Evolutionary conservation across 2,888 invertebrate species (phyloP).

Genomic region (Archips xylosteana): DNA sequence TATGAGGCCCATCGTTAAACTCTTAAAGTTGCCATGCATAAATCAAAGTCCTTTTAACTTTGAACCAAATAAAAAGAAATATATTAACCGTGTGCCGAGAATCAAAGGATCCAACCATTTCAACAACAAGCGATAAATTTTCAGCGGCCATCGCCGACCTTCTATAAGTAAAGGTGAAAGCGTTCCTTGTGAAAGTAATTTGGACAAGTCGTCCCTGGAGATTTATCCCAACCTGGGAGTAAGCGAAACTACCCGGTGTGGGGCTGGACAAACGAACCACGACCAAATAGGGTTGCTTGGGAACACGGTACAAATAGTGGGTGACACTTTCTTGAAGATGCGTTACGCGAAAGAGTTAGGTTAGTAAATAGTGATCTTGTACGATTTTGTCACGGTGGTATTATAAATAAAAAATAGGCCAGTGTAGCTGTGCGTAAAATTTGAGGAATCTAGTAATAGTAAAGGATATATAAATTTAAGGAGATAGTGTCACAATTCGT

Average conservation of each 20-base stretch:
- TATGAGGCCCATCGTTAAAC: too few relatives aligned
- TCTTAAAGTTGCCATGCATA: too few relatives aligned
- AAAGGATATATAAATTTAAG: too few relatives aligned
- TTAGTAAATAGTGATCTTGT: neutral
- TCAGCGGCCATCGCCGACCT: slow-evolving; percentile 1
- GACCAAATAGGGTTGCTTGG: slow-evolving; percentile 26
- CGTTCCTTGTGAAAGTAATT: slow-evolving; percentile 29
- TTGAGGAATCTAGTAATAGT: too few relatives aligned
- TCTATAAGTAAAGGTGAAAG: slow-evolving; percentile 31
- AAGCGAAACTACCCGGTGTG: slow-evolving; percentile 33
- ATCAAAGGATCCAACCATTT: neutral
- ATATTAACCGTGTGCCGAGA: neutral
- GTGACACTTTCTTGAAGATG: neutral
- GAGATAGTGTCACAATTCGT: too few relatives aligned
- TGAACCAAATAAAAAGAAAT: neutral
- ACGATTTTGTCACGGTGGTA: too few relatives aligned
- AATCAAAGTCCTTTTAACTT: too few relatives aligned
- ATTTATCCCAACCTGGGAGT: slow-evolving; percentile 24
- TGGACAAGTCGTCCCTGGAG: slow-evolving; percentile 23
- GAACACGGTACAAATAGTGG: neutral
- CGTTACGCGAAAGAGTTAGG: neutral
- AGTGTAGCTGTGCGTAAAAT: too few relatives aligned
- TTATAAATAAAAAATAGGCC: too few relatives aligned
- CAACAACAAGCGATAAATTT: slow-evolving; percentile 3
- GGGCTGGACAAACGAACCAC: slow-evolving; percentile 26